Percentiles rank a stretch among this genome's conserved stretches.
These are phyloP conservation scores for Tamandua tetradactyla DNA, from an alignment of 2,797 vertebrate genomes.

Conservation along the genomic window DNA sequence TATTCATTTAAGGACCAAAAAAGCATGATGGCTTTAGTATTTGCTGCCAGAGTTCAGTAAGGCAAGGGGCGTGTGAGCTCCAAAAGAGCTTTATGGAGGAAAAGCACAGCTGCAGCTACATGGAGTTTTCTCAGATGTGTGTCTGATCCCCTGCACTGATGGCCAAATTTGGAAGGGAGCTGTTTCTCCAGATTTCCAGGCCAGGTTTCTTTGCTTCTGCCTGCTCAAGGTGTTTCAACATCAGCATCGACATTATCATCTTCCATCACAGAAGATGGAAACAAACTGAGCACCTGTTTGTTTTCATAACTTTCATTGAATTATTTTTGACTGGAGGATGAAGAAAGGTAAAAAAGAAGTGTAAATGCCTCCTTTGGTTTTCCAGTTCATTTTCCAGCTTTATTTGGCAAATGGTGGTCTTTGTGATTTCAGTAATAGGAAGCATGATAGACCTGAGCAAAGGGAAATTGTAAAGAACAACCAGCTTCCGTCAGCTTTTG, in stretches of 20 bases:
- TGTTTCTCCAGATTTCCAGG: neutral
- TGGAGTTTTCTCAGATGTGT: accelerated
- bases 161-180: neutral
- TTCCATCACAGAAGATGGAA: neutral
- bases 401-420: neutral
- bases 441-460: neutral
- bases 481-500: neutral
- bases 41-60: neutral
- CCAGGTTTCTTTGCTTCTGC: neutral
- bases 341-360: neutral
- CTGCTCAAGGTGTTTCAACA: neutral
- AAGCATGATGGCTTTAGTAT: neutral
- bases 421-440: neutral
- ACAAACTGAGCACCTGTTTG: neutral
- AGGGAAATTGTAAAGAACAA: neutral
- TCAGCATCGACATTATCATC: accelerated
- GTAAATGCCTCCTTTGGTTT: neutral
- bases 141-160: neutral
- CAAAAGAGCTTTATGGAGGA: neutral
- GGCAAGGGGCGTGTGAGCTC: neutral
- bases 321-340: neutral
- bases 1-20: neutral
- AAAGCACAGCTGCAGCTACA: accelerated
- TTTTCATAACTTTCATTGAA: neutral
- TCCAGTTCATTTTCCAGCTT: neutral